These are phyloP conservation scores for Philantomba maxwellii DNA, from an alignment of 2,113 vertebrate species.

Conservation along the genomic window DNA sequence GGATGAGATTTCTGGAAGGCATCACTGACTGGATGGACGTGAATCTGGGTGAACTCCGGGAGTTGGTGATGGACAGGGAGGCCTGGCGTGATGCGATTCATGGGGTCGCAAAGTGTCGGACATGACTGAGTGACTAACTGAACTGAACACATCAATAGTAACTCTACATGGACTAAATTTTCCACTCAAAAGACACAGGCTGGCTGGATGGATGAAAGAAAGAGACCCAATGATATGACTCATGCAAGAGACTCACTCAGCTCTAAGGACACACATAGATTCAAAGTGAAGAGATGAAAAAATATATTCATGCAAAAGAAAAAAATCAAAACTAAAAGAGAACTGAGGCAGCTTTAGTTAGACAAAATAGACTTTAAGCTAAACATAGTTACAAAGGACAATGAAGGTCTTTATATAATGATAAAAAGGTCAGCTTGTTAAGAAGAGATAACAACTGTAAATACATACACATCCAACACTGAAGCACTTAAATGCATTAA, in stretches of 20 bases:
- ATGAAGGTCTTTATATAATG: background rate
- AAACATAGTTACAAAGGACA: background rate
- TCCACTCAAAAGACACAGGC: background rate
- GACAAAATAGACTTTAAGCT: background rate
- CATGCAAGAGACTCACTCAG: background rate
- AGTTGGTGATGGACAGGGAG: too few relatives aligned
- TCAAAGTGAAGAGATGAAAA: background rate
- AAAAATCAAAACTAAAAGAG: background rate
- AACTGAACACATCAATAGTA: background rate
- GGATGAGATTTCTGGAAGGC: too few relatives aligned
- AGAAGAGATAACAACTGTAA: background rate
- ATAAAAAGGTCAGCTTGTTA: background rate
- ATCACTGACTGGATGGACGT: too few relatives aligned
- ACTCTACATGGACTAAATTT: background rate
- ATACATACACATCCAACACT: background rate
- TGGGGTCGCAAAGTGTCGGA: fast-evolving
- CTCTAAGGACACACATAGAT: background rate
- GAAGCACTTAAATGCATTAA: background rate
- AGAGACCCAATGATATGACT: background rate
- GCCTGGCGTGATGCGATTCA: too few relatives aligned
- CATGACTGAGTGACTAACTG: too few relatives aligned
- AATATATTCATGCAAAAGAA: background rate
- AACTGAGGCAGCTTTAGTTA: background rate
- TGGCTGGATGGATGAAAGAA: background rate
- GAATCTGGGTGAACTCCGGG: too few relatives aligned